Conservation (phyloP, 2,113 vertebrate species). For the Etheostoma cragini region DNA sequence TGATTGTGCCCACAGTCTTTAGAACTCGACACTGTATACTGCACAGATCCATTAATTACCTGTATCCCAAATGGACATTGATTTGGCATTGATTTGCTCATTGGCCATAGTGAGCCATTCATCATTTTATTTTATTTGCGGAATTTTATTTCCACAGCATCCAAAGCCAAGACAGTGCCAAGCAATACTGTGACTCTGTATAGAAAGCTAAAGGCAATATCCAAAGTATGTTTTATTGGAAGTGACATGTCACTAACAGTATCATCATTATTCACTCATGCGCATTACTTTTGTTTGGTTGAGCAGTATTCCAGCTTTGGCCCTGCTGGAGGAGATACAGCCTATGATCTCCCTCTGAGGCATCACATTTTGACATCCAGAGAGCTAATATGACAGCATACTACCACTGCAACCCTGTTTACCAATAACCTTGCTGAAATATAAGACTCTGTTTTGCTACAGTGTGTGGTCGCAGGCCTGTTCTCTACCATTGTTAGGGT, state of each 20-base stretch:
- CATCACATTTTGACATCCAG: slow-evolving; percentile 59
- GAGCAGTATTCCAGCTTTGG: slow-evolving; percentile 60
- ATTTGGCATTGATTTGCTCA: slow-evolving; percentile 43
- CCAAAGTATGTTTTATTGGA: slow-evolving; percentile 56
- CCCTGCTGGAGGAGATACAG: slow-evolving; percentile 55
- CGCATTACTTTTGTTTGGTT: slow-evolving; percentile 72
- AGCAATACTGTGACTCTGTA: slow-evolving; percentile 29
- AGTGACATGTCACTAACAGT: slow-evolving; percentile 69
- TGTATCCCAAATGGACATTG: slow-evolving; percentile 20
- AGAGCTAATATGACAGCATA: slow-evolving; percentile 68
- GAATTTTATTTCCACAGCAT: slow-evolving; percentile 3
- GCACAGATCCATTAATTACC: slow-evolving; percentile 45
- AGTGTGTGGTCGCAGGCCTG: slow-evolving; percentile 23
- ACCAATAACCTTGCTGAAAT: slow-evolving; percentile 54
- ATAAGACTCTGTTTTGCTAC: slow-evolving; percentile 42
- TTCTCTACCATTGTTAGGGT: slow-evolving; percentile 24
- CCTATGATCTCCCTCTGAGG: slow-evolving; percentile 56
- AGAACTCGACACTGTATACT: not conserved
- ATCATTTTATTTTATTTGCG: slow-evolving; percentile 34
- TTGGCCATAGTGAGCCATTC: slow-evolving; percentile 36
- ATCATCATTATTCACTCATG: slow-evolving; percentile 71
- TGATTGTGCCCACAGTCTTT: slow-evolving; percentile 18
- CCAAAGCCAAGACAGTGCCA: not conserved
- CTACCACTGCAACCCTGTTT: slow-evolving; percentile 54
- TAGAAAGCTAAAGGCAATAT: slow-evolving; percentile 45